Evolutionary conservation across 2,888 invertebrate genomes (phyloP), one percentile per base, ranked within the genome.

Genomic region (Tricholauxania praeusta): DNA sequence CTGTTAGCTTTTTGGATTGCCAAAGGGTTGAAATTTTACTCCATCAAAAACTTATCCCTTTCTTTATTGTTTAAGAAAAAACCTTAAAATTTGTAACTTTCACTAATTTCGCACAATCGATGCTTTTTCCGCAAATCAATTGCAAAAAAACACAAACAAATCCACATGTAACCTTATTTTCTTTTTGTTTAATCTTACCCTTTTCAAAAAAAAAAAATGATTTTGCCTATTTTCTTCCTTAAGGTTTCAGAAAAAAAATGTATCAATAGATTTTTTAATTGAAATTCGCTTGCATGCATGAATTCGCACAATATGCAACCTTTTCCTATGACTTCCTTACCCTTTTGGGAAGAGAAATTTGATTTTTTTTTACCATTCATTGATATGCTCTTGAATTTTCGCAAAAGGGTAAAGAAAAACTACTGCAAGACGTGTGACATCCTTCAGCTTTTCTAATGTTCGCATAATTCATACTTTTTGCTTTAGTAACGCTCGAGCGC

Each of bases 91-190:
- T 72, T 78, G 80, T 82, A 81, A 81, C 81, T 82, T 82, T 81
- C 80, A 74, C 79, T 78, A 83, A 82, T 82, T 83, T 83, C 79
- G 81, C 82, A 82, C 82, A 82, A 83, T 83, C 82, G 81, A 81
- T 82, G 82, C 83, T 83, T 84, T 83, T 80, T 83, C 83, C 84
- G 84, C 83, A 83, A 83, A 83, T 83, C 83, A 83, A 84, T 83
- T 83, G 83, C 81, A 73, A 82, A 83, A 83, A 83, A 84, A 84
- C 83, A 83, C 83, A 83, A 84, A 84, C 84, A 83, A 83, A 83
- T 79, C 83, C 83, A 81, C 83, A 79, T 79, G 84, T 68, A 73
- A 79, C 81, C 79, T 76, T 76, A 79, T 63, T 52, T 10, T 0
- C 32, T 12, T 51, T 19, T 22, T 55, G 15, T 48, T 47, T 19